These are phyloP conservation scores for Altica lythri DNA, from an alignment of 2,888 invertebrate species.

Conservation along the genomic window DNA sequence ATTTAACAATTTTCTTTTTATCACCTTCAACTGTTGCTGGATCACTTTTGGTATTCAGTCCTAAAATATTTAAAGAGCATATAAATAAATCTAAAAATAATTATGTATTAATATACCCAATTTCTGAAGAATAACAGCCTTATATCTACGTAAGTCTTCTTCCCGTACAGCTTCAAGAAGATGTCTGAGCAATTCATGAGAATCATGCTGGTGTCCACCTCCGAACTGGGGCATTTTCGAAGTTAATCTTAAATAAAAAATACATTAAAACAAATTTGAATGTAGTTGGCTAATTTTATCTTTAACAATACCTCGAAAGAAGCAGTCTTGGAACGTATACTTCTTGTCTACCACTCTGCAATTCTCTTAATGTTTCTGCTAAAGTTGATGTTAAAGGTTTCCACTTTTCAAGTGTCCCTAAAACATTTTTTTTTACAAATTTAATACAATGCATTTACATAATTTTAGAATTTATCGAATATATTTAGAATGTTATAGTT, in stretches of 20 bases:
- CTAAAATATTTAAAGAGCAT: too few species aligned
- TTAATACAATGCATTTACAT: too few species aligned
- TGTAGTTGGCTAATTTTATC: background rate
- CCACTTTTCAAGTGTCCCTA: conserved; percentile 67
- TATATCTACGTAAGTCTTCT: conserved; percentile 79
- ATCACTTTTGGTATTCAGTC: conserved; percentile 70
- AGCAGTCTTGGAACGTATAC: conserved; percentile 70
- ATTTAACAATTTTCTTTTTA: conserved; percentile 77
- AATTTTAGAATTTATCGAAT: too few species aligned
- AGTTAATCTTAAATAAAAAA: conserved; percentile 60
- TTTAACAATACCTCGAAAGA: conserved; percentile 49
- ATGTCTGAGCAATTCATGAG: conserved; percentile 91
- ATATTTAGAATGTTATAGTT: too few species aligned
- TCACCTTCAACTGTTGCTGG: conserved; percentile 78
- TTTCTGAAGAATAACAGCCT: conserved; percentile 77
- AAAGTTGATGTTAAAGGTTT: conserved; percentile 69
- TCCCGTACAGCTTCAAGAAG: conserved; percentile 84
- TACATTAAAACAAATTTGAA: background rate
- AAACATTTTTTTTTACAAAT: conserved; percentile 13
- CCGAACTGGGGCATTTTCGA: conserved; percentile 82
- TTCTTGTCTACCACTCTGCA: conserved; percentile 68
- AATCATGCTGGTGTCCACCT: conserved; percentile 95
- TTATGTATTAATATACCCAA: conserved; percentile 59
- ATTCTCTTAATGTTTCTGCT: conserved; percentile 70
- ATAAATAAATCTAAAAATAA: too few species aligned